Evolutionary conservation across 2,888 invertebrate species (phyloP).

Genomic region (Sminthurides aquaticus): DNA sequence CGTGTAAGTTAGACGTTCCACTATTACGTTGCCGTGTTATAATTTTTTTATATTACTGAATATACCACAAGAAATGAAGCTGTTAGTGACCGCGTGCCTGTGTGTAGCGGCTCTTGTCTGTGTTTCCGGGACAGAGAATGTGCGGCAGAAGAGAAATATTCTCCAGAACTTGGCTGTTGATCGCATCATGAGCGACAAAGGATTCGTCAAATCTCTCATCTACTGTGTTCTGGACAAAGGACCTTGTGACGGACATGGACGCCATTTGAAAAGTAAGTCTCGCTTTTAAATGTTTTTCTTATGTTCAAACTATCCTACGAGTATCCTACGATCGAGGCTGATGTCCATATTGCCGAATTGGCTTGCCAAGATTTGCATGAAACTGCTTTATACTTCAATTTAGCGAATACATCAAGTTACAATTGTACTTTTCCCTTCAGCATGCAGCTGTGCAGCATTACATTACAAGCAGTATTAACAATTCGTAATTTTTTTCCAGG

Average conservation of each 20-base stretch:
- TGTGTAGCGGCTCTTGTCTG: background rate
- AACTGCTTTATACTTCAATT: too few relatives aligned
- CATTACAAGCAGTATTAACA: background rate
- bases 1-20: too few relatives aligned
- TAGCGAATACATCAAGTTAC: too few relatives aligned
- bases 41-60: too few relatives aligned
- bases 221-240: conserved; percentile 43
- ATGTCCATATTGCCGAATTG: too few relatives aligned
- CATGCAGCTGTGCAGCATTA: too few relatives aligned
- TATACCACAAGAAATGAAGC: background rate
- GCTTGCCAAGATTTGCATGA: too few relatives aligned
- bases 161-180: conserved; percentile 41
- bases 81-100: background rate
- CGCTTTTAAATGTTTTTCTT: too few relatives aligned
- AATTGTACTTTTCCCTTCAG: too few relatives aligned
- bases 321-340: too few relatives aligned
- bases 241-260: conserved; percentile 43
- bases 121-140: background rate
- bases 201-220: conserved; percentile 40
- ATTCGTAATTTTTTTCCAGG: conserved; percentile 51
- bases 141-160: conserved; percentile 28
- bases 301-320: background rate
- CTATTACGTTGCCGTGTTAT: too few relatives aligned
- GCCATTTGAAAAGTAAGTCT: conserved; percentile 35
- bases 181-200: conserved; percentile 40